Conservation (phyloP, 2,797 vertebrate genomes). For the Labroides dimidiatus region DNA sequence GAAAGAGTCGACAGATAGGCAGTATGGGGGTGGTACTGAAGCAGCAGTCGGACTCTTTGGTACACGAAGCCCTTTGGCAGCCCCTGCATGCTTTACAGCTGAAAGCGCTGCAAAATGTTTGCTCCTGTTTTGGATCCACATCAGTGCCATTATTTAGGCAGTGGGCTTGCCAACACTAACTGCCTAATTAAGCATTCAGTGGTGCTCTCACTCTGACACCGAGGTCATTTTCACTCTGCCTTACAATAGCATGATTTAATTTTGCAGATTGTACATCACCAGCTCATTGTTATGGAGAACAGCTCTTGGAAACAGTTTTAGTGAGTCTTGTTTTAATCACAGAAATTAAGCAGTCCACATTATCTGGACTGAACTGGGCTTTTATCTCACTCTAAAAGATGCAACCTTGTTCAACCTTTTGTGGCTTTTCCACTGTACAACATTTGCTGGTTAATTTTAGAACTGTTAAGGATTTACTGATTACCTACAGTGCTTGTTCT, state of each 20-base stretch:
- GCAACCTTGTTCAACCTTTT: constrained; percentile 29
- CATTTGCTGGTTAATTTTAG: constrained; percentile 9
- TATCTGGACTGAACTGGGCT: constrained; percentile 31
- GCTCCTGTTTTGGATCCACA: constrained; percentile 70
- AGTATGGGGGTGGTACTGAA: constrained; percentile 23
- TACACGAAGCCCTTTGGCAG: constrained; percentile 65
- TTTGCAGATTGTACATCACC: constrained; percentile 64
- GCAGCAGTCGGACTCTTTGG: constrained; percentile 46
- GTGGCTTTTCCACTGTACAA: constrained; percentile 1
- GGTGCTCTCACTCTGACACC: constrained; percentile 66
- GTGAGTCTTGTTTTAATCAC: constrained; percentile 51
- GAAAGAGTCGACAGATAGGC: constrained; percentile 1
- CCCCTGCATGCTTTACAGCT: constrained; percentile 51
- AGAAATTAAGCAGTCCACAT: constrained; percentile 59
- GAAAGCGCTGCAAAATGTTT: constrained; percentile 71
- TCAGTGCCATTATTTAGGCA: constrained; percentile 73
- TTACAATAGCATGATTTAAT: constrained; percentile 72
- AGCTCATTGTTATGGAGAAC: constrained; percentile 69
- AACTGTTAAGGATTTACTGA: constrained; percentile 41
- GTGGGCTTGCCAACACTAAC: constrained; percentile 71
- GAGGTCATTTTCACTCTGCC: constrained; percentile 75
- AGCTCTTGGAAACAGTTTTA: constrained; percentile 52
- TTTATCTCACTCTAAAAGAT: constrained; percentile 55
- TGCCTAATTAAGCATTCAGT: constrained; percentile 75
- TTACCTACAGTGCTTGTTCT: constrained; percentile 30